phyloP scores from a whole-genome alignment of 2,113 vertebrate species.

The Numenius arquata region DNA sequence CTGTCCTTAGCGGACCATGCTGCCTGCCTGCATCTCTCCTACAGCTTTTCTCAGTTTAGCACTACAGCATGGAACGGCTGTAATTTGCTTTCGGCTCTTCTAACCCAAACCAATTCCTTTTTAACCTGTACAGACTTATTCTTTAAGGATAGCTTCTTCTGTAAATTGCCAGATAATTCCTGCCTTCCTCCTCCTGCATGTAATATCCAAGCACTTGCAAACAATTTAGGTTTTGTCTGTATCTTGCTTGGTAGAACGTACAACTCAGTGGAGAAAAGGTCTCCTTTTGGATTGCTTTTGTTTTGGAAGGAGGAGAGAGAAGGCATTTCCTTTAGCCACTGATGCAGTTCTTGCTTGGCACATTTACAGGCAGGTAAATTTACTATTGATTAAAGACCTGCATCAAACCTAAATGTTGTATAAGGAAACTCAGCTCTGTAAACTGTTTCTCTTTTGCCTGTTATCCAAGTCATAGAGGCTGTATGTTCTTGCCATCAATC shows the following conservation, averaged over 20 bases:
- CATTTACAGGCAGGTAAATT: not conserved
- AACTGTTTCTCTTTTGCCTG: not conserved
- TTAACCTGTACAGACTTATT: not conserved
- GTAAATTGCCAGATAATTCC: not conserved
- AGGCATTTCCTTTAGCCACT: not conserved
- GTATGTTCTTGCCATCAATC: not conserved
- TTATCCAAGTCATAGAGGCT: not conserved
- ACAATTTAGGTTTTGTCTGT: not conserved
- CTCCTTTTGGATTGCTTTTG: not conserved
- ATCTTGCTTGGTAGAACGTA: not conserved
- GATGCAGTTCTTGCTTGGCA: not conserved
- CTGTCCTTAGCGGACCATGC: not conserved
- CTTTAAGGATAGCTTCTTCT: not conserved
- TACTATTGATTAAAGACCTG: not conserved
- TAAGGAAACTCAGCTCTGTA: not conserved
- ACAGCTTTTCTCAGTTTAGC: not conserved
- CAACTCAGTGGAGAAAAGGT: not conserved
- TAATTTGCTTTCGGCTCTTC: not conserved
- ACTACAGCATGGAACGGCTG: not conserved
- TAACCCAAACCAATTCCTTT: not conserved
- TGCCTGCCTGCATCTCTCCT: not conserved
- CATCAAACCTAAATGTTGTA: not conserved
- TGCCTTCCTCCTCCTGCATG: not conserved
- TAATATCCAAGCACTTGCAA: not conserved
- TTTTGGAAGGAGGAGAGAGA: not conserved